phyloP scores from a whole-genome alignment of 2,888 invertebrate species.

The Ophion ellenae region DNA sequence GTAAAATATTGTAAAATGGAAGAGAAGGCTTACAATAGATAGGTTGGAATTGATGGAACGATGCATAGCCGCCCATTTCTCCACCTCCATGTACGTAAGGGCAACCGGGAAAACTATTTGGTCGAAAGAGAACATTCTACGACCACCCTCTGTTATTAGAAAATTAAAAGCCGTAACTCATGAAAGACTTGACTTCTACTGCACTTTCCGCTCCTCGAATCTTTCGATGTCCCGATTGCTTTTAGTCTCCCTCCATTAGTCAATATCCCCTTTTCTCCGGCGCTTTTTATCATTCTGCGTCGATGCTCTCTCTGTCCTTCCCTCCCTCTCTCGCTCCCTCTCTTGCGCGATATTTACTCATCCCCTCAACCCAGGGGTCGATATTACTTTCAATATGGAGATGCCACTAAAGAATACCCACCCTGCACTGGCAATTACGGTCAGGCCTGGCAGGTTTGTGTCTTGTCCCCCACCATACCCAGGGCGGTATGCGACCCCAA shows the following conservation, averaged over 20 bases:
- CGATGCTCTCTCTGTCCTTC: too few species aligned
- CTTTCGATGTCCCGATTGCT: conserved; percentile 17
- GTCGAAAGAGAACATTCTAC: conserved; percentile 69
- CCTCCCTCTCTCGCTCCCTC: too few species aligned
- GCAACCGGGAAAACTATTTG: conserved; percentile 11
- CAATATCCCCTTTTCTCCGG: neutral
- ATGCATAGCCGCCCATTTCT: conserved; percentile 8
- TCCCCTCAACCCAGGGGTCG: conserved; percentile 71
- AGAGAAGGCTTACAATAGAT: too few species aligned
- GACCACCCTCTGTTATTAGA: conserved; percentile 79
- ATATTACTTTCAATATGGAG: conserved; percentile 82
- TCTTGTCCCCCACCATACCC: conserved; percentile 66
- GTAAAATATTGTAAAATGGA: too few species aligned
- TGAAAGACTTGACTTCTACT: conserved; percentile 80
- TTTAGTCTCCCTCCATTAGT: neutral
- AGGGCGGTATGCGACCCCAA: conserved; percentile 15
- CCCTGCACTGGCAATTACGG: conserved; percentile 81
- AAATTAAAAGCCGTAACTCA: conserved; percentile 82
- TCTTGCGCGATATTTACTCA: conserved; percentile 17
- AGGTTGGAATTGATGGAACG: conserved; percentile 8
- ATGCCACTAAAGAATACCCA: conserved; percentile 82
- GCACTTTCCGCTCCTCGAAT: conserved; percentile 77
- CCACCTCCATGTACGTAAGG: conserved; percentile 40
- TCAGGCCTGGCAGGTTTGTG: conserved; percentile 64
- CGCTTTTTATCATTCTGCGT: too few species aligned